Base-by-base conservation (phyloP, 2,888 invertebrate genomes). In the Thumatha senex region DNA sequence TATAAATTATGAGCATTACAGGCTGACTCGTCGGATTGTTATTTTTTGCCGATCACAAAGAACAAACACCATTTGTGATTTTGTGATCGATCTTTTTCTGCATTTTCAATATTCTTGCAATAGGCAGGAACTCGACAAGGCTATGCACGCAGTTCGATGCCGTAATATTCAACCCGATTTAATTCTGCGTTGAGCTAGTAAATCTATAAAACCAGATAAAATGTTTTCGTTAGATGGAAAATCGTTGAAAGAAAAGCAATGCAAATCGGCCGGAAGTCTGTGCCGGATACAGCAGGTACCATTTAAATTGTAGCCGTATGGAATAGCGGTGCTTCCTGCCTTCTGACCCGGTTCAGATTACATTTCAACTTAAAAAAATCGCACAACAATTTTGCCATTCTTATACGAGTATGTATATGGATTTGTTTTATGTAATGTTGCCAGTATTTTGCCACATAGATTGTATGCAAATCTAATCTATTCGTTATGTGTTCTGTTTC, bases 221-320 rank as follows among this genome's bases (percentile, higher is more conserved):
- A 43, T 40, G 12, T 56, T 42, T 49, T 61, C 58, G 63, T 12
- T n/a, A 63, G 67, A 67, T 56, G 56, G 44, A 56, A 63, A 61
- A 51, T 60, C 50, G 48, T 46, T 61, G 63, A 48, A 33, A 61
- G 66, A 76, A 78, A 74, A 66, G 67, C 61, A 15, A 51, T 66
- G 65, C 70, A 63, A 78, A 76, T 70, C 58, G 43, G 63, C 70
- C 79, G 80, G 80, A 80, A 82, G 75, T 74, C 58, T 72, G 70
- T 72, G 71, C 76, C 81, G 85, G 82, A 84, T 74, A 74, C 70
- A 67, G n/a, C n/a, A n/a, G n/a, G 67, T 58, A 67, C 74, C 73
- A 83, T 81, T 83, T 74, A 79, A 79, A 84, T 82, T 80, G 80
- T 76, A 82, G 79, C 74, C 72, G 71, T 78, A 82, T 86, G 82